Conservation (phyloP, 2,797 vertebrate genomes). For the Liparis tanakae region DNA sequence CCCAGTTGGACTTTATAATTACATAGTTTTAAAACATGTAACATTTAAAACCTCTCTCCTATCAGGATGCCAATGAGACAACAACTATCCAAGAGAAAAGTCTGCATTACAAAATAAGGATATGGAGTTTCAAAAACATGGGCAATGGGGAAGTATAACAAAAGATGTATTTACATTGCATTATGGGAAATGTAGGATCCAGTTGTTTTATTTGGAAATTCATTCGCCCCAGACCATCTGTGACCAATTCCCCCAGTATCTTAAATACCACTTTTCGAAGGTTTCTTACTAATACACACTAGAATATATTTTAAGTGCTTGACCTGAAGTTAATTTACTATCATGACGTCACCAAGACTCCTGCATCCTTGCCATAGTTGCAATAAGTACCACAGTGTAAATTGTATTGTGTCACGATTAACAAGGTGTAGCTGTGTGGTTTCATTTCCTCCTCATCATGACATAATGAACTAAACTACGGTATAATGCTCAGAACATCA, state of each 20-base stretch:
- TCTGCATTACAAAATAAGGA: no score
- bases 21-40: no score
- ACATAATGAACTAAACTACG: neutral
- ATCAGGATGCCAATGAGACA: no score
- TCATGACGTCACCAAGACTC: no score
- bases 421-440: neutral
- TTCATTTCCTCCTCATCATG: neutral
- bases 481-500: neutral
- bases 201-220: neutral
- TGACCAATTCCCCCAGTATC: neutral
- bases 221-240: neutral
- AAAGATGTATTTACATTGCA: neutral
- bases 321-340: neutral
- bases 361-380: neutral
- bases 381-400: neutral
- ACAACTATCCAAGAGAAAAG: no score
- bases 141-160: neutral
- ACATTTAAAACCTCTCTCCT: no score
- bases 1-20: neutral
- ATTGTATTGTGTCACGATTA: neutral
- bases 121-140: no score
- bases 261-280: no score
- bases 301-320: neutral
- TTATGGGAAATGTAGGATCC: neutral
- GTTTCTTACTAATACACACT: no score